A percentile compares a stretch with the other conserved stretches of the same genome.
Conservation (phyloP, 2,113 vertebrate genomes). For the Glaucomys volans region DNA sequence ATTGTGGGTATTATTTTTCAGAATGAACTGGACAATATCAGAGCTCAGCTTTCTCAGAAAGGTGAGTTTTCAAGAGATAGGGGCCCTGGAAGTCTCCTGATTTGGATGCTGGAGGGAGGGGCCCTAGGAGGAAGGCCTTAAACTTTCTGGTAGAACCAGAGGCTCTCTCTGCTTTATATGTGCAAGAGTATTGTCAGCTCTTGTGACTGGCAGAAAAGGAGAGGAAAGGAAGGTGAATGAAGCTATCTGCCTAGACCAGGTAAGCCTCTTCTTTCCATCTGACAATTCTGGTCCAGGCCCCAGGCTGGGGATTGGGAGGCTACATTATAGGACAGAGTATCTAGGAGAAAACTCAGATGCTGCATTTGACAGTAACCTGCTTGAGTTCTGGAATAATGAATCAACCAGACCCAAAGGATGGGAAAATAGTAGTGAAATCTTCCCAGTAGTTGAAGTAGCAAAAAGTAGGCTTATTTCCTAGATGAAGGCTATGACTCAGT, state of each 20-base stretch:
- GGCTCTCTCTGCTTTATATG: not conserved
- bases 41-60: constrained; percentile 91
- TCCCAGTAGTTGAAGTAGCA: constrained; percentile 78
- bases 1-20: constrained; percentile 83
- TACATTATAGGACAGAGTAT: not conserved
- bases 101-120: not conserved
- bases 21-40: constrained; percentile 94
- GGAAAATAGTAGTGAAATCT: constrained; percentile 78
- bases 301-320: not conserved
- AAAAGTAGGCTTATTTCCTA: constrained; percentile 77
- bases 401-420: not conserved
- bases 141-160: not conserved
- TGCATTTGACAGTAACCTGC: not conserved
- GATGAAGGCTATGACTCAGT: constrained; percentile 50
- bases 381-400: constrained; percentile 14
- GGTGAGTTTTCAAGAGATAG: constrained; percentile 87
- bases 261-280: not conserved
- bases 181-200: not conserved
- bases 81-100: not conserved
- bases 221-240: not conserved
- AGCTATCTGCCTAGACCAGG: not conserved
- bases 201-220: constrained; percentile 28
- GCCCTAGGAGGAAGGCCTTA: not conserved
- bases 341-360: not conserved
- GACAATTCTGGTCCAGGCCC: not conserved